A percentile compares a stretch with the other conserved stretches of the same genome.
Evolutionary conservation across 2,113 vertebrate genomes (phyloP).

Genomic region (Ochotona curzoniae): DNA sequence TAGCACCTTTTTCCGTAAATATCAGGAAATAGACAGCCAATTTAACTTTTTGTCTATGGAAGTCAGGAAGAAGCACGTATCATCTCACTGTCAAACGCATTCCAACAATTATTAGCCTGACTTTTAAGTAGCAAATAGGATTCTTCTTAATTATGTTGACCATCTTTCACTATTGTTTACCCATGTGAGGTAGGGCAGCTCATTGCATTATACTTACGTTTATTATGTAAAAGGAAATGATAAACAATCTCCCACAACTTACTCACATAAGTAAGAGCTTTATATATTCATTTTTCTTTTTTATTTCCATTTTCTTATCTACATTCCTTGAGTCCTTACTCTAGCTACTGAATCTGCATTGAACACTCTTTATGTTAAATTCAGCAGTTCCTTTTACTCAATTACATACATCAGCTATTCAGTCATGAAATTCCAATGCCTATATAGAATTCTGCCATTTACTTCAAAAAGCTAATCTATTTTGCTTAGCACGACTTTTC

Average conservation of each 20-base stretch:
- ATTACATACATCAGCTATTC: not conserved
- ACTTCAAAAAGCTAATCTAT: slow-evolving; percentile 52
- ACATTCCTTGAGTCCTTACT: not conserved
- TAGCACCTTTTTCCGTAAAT: not conserved
- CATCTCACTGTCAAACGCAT: not conserved
- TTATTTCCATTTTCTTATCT: not conserved
- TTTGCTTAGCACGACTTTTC: slow-evolving; percentile 50
- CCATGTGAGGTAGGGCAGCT: not conserved
- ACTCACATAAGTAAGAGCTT: not conserved
- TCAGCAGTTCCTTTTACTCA: not conserved
- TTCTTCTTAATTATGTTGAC: not conserved
- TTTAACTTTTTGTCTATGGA: not conserved
- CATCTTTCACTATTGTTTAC: not conserved
- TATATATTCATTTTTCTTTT: not conserved
- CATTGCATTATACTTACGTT: not conserved
- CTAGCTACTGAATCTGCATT: not conserved
- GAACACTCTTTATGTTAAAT: not conserved
- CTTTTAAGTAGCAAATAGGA: not conserved
- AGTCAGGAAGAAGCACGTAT: not conserved
- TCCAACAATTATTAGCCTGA: not conserved
- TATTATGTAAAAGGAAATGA: not conserved
- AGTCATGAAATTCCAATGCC: not conserved
- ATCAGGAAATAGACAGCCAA: not conserved
- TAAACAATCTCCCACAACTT: not conserved
- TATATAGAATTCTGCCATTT: not conserved